Conservation (phyloP, 2,797 vertebrate species). For the Acropternis orthonyx region DNA sequence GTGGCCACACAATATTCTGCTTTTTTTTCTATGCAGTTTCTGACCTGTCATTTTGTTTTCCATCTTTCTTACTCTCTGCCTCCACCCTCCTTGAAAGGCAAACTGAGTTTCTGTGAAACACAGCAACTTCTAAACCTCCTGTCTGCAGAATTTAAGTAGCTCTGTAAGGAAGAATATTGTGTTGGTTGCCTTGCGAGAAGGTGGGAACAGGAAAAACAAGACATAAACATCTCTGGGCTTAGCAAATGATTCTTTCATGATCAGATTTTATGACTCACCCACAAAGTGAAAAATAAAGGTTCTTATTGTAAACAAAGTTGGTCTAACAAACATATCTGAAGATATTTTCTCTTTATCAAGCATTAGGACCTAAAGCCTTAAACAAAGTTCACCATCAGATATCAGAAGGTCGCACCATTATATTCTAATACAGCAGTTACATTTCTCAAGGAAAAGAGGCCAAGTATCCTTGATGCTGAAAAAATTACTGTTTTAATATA, state of each 20-base stretch:
- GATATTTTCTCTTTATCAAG: background rate
- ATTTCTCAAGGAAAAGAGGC: background rate
- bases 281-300: constrained; percentile 10
- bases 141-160: background rate
- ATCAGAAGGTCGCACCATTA: background rate
- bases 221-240: background rate
- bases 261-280: background rate
- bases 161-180: background rate
- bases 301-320: background rate
- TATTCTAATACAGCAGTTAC: background rate
- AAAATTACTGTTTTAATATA: background rate
- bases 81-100: background rate
- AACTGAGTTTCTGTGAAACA: background rate
- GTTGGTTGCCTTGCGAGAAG: background rate
- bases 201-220: background rate
- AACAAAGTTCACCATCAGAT: background rate
- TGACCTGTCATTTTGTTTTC: background rate
- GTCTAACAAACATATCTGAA: background rate
- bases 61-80: background rate
- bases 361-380: background rate
- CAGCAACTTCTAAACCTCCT: background rate
- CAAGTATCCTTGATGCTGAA: background rate
- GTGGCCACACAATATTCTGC: background rate
- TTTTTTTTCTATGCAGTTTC: background rate
- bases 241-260: background rate